Evolutionary conservation across 2,113 vertebrate genomes (phyloP).

Genomic region (Mola mola): DNA sequence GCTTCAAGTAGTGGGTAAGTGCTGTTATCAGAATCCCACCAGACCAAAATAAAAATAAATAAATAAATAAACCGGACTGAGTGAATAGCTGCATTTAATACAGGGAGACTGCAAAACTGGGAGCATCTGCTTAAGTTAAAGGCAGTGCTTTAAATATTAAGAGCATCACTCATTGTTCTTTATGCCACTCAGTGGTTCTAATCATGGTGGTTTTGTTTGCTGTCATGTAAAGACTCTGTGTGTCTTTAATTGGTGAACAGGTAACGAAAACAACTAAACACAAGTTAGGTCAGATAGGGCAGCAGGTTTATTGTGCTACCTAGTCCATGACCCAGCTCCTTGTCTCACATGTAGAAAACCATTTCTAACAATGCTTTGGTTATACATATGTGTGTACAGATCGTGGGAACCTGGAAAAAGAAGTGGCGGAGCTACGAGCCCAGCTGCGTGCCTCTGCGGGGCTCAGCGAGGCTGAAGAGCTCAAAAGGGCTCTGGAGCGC

Average conservation of each 20-base stretch:
- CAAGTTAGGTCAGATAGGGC: too few species aligned
- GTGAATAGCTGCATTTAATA: too few species aligned
- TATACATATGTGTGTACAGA: slow-evolving; percentile 49
- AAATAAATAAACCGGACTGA: too few species aligned
- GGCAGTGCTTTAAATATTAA: background rate
- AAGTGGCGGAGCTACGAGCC: slow-evolving; percentile 83
- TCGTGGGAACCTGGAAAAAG: slow-evolving; percentile 84
- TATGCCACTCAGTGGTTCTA: background rate
- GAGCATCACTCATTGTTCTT: background rate
- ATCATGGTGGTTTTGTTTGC: background rate
- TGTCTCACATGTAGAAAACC: background rate
- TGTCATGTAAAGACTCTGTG: too few species aligned
- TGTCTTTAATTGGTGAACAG: too few species aligned
- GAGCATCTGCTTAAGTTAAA: background rate
- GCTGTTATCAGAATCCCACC: too few species aligned
- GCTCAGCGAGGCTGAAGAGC: slow-evolving; percentile 85
- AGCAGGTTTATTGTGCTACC: too few species aligned
- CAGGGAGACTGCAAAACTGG: background rate
- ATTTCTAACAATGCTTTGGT: background rate
- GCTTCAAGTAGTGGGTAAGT: too few species aligned
- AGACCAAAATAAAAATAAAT: too few species aligned
- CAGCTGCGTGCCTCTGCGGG: slow-evolving; percentile 81
- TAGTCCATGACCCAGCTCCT: too few species aligned
- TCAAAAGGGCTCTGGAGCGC: slow-evolving; percentile 83
- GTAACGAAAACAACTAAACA: too few species aligned